Conservation (phyloP, 2,797 vertebrate genomes). For the Sebastes baramenuke region DNA sequence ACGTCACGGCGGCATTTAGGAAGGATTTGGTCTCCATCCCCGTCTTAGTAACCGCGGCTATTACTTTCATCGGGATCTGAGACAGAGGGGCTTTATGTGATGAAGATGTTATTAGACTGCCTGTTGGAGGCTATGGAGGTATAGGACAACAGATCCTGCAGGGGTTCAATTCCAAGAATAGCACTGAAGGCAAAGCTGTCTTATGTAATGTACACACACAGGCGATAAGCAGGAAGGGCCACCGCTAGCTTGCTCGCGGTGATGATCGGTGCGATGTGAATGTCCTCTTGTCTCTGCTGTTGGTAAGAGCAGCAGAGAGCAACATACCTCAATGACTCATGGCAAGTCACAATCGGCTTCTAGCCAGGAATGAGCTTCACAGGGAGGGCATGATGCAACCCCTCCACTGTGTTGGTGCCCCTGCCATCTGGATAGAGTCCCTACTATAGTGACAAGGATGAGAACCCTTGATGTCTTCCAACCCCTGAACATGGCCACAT, state of each 20-base stretch:
- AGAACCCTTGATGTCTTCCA: background rate
- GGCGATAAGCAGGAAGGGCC: background rate
- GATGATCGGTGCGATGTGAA: slow-evolving; percentile 5
- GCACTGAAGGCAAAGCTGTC: slow-evolving; percentile 6
- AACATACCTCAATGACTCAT: slow-evolving; percentile 4
- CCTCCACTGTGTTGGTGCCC: background rate
- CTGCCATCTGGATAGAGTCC: background rate
- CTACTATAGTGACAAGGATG: background rate
- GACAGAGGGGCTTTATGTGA: slow-evolving; percentile 22
- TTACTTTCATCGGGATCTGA: slow-evolving; percentile 23
- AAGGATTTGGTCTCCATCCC: slow-evolving; percentile 22
- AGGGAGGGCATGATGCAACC: background rate
- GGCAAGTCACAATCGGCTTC: background rate
- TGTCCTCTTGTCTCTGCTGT: slow-evolving; percentile 8
- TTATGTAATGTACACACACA: slow-evolving; percentile 39
- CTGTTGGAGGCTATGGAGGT: slow-evolving; percentile 8
- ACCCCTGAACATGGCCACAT: background rate
- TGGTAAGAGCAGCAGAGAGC: background rate
- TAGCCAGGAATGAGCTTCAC: background rate
- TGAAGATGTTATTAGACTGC: slow-evolving; percentile 40
- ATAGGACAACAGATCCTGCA: slow-evolving; percentile 42
- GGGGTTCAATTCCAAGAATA: slow-evolving; percentile 35
- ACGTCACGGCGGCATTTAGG: background rate
- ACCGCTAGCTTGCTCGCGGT: background rate
- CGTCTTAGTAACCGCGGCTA: background rate